Conservation (phyloP, 2,113 vertebrate species). For the Gymnorhina tibicen region DNA sequence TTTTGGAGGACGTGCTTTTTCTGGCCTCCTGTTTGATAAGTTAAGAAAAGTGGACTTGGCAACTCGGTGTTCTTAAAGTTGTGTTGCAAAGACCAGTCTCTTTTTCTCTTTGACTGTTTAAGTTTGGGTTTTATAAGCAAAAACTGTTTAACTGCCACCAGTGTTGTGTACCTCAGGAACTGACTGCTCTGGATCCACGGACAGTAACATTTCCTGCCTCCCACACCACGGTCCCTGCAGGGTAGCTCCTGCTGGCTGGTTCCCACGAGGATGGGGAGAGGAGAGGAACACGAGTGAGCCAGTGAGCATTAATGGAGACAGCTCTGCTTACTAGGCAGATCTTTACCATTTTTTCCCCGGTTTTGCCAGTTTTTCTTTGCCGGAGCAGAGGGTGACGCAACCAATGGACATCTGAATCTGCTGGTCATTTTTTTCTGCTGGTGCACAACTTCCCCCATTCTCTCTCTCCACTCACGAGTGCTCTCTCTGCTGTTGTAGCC, state of each 20-base stretch:
- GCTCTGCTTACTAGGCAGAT: neutral
- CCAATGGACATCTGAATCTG: neutral
- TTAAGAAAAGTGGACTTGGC: neutral
- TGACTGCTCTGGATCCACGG: neutral
- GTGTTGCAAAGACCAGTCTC: neutral
- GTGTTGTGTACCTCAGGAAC: neutral
- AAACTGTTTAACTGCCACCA: neutral
- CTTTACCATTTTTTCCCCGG: rapidly evolving
- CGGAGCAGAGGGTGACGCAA: neutral
- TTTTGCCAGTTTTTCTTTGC: neutral
- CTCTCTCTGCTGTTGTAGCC: conserved; percentile 73
- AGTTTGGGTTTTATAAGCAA: neutral
- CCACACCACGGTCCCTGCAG: neutral
- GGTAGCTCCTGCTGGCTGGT: neutral
- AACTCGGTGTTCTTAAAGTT: neutral
- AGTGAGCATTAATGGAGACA: neutral
- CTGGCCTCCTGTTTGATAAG: neutral
- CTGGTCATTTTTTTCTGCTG: conserved; percentile 21
- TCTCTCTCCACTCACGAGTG: conserved; percentile 16
- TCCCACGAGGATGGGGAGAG: neutral
- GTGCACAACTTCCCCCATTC: conserved; percentile 28
- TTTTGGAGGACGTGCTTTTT: neutral
- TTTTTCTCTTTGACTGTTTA: neutral
- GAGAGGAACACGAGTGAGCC: neutral
- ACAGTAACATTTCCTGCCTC: neutral